A percentile compares a stretch with the other conserved stretches of the same genome.
Evolutionary conservation across 2,797 vertebrate genomes (phyloP).

Genomic region (Girardinus metallicus): DNA sequence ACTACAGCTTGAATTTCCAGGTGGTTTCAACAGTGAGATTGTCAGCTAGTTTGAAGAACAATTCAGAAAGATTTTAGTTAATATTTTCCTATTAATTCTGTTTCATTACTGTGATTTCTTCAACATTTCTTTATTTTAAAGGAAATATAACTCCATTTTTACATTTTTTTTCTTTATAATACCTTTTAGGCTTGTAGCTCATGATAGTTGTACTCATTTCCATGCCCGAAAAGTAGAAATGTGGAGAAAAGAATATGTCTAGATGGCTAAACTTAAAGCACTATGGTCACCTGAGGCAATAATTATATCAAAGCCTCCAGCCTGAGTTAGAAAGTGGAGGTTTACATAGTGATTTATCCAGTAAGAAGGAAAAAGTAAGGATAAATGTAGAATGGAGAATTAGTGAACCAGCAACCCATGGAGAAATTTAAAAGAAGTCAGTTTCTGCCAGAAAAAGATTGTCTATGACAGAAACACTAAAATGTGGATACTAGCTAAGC

Average conservation of each 20-base stretch:
- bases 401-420: background rate
- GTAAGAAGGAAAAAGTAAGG: background rate
- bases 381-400: background rate
- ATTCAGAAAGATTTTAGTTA: background rate
- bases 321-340: background rate
- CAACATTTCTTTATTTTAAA: background rate
- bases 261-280: background rate
- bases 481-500: background rate
- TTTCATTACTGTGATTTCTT: background rate
- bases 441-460: background rate
- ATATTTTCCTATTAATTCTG: conserved; percentile 1
- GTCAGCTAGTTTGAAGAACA: background rate
- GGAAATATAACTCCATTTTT: background rate
- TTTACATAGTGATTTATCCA: background rate
- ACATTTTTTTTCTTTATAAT: background rate
- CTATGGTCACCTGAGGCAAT: background rate
- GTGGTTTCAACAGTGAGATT: background rate
- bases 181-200: background rate
- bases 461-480: background rate
- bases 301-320: background rate
- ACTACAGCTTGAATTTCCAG: background rate
- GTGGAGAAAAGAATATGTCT: background rate
- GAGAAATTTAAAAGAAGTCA: background rate
- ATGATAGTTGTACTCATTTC: background rate
- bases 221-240: background rate